A percentile compares a stretch with the other conserved stretches of the same genome.
phyloP scores from a whole-genome alignment of 2,797 vertebrate genomes.

The Sebastes wilsoni region DNA sequence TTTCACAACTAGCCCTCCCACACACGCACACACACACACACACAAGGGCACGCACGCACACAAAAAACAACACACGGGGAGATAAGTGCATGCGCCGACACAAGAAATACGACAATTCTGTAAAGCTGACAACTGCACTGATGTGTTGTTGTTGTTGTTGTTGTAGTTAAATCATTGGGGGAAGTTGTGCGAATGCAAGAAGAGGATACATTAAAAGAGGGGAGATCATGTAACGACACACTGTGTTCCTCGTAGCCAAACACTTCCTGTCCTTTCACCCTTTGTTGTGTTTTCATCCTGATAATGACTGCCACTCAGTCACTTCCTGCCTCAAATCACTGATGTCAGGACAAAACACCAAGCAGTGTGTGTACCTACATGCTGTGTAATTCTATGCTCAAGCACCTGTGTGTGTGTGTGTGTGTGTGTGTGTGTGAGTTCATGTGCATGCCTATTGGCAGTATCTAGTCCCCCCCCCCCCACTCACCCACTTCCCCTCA shows the following conservation, averaged over 20 bases:
- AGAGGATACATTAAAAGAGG: slow-evolving; percentile 38
- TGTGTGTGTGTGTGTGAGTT: neutral
- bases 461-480: neutral
- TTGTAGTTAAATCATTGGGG: slow-evolving; percentile 34
- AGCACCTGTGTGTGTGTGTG: slow-evolving; percentile 16
- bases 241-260: neutral
- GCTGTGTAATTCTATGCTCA: slow-evolving; percentile 23
- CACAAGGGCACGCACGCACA: neutral
- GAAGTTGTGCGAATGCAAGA: slow-evolving; percentile 53
- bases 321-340: slow-evolving; percentile 66
- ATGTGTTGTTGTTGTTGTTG: slow-evolving; percentile 6
- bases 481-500: neutral
- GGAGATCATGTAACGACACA: slow-evolving; percentile 27
- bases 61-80: neutral
- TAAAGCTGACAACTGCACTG: slow-evolving; percentile 36
- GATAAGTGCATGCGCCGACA: slow-evolving; percentile 17
- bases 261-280: slow-evolving; percentile 54
- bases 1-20: slow-evolving; percentile 74
- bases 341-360: slow-evolving; percentile 49
- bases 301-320: slow-evolving; percentile 60
- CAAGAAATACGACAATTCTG: slow-evolving; percentile 16
- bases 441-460: neutral
- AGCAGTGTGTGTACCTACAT: slow-evolving; percentile 7
- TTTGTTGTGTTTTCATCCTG: slow-evolving; percentile 64
- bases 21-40: slow-evolving; percentile 38